Evolutionary conservation across 2,888 invertebrate genomes (phyloP).

Genomic region (Pharmacophagus antenor): DNA sequence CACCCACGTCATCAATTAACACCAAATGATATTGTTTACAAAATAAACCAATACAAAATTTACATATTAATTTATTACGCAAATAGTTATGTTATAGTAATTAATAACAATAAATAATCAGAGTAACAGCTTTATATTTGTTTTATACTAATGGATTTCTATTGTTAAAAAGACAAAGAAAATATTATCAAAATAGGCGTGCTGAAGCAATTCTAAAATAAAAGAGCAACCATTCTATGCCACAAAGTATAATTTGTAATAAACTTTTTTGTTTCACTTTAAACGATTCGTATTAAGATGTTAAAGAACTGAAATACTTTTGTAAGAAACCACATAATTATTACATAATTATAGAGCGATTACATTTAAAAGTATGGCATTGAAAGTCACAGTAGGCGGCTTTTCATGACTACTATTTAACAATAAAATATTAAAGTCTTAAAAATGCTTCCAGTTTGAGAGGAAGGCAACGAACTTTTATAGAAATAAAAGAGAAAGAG

Average conservation of each 20-base stretch:
- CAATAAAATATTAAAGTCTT: slow-evolving; percentile 26
- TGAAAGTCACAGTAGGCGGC: neutral
- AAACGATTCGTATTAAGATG: neutral
- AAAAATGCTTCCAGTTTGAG: slow-evolving; percentile 18
- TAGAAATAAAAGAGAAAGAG: too few species aligned
- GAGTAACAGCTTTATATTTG: too few species aligned
- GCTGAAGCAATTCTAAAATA: too few species aligned
- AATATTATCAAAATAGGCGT: neutral
- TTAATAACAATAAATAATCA: too few species aligned
- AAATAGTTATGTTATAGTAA: too few species aligned
- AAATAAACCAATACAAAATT: too few species aligned
- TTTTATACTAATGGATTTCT: too few species aligned
- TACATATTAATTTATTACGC: too few species aligned
- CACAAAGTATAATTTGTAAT: neutral
- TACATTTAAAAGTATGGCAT: slow-evolving; percentile 2
- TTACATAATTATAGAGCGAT: slow-evolving; percentile 3
- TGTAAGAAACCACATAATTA: neutral
- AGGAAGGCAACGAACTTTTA: slow-evolving; percentile 12
- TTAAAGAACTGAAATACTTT: slow-evolving; percentile 1
- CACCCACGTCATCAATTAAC: too few species aligned
- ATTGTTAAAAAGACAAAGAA: too few species aligned
- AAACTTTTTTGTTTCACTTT: neutral
- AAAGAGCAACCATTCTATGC: neutral
- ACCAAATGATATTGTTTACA: too few species aligned
- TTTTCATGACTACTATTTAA: slow-evolving; percentile 20